A percentile compares a stretch with the other conserved stretches of the same genome.
phyloP scores from a whole-genome alignment of 2,888 invertebrate species.

The Homarus gammarus region DNA sequence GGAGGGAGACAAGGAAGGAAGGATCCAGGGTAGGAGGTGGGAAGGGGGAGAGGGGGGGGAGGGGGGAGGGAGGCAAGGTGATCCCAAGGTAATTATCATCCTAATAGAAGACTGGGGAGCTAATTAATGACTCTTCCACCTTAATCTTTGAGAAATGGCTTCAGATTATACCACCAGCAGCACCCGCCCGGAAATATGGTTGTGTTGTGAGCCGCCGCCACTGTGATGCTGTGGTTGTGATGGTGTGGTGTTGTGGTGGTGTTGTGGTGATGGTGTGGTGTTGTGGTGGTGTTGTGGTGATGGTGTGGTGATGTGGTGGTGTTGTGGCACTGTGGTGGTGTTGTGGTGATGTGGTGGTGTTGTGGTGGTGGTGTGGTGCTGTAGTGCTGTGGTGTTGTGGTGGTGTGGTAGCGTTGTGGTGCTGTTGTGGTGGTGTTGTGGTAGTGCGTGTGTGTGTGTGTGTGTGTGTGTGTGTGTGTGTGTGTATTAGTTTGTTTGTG shows the following conservation, averaged over 20 bases:
- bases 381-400: no score
- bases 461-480: no score
- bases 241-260: background rate
- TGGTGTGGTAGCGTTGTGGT: no score
- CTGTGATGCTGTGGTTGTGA: background rate
- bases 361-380: background rate
- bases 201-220: background rate
- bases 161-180: constrained; percentile 14
- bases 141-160: constrained; percentile 26
- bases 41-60: no score
- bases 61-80: background rate
- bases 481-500: no score
- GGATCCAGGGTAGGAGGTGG: no score
- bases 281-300: background rate
- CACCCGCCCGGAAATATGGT: background rate
- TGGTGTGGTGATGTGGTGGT: background rate
- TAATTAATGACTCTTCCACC: constrained; percentile 16
- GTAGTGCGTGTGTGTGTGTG: no score
- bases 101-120: constrained; percentile 15
- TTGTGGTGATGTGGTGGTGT: background rate
- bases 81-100: constrained; percentile 36
- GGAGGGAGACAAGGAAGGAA: no score
- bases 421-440: no score
- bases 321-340: background rate
- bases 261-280: background rate